These are phyloP conservation scores for Periophthalmus modestus DNA, from an alignment of 2,113 vertebrate species.

Conservation along the genomic window DNA sequence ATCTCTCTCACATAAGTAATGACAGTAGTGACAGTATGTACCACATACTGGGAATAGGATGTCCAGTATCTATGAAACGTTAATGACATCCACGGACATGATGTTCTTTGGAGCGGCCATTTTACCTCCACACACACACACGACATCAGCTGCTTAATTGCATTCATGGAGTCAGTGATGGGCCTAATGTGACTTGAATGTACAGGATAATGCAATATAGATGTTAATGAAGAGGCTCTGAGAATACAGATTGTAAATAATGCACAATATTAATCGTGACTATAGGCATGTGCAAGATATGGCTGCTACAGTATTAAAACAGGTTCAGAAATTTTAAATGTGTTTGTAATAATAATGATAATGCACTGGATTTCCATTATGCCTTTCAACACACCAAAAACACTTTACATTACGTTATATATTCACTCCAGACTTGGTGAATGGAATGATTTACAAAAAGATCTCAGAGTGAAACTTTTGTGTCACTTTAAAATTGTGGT, in stretches of 20 bases:
- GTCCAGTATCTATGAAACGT: slow-evolving; percentile 36
- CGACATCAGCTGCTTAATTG: slow-evolving; percentile 46
- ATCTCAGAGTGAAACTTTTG: no score
- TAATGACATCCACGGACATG: slow-evolving; percentile 32
- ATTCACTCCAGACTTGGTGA: no score
- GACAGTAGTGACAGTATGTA: not conserved
- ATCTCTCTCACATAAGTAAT: slow-evolving; percentile 20
- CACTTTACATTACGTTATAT: no score
- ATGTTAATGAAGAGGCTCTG: slow-evolving; percentile 50
- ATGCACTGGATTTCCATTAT: no score
- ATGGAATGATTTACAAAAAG: no score
- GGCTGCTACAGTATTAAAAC: slow-evolving; percentile 18
- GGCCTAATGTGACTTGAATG: slow-evolving; percentile 38
- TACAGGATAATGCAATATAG: slow-evolving; percentile 53
- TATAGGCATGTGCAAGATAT: slow-evolving; percentile 22
- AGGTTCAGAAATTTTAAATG: no score
- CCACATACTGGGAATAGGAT: slow-evolving; percentile 12
- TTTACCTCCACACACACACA: not conserved
- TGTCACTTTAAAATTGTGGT: no score
- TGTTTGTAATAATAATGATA: no score
- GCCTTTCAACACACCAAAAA: no score
- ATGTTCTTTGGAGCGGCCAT: slow-evolving; percentile 20
- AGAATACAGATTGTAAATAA: slow-evolving; percentile 62
- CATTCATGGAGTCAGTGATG: slow-evolving; percentile 30
- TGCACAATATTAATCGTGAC: slow-evolving; percentile 55